Base-by-base conservation (phyloP, 2,113 vertebrate genomes). In the Ammodytes dubius region DNA sequence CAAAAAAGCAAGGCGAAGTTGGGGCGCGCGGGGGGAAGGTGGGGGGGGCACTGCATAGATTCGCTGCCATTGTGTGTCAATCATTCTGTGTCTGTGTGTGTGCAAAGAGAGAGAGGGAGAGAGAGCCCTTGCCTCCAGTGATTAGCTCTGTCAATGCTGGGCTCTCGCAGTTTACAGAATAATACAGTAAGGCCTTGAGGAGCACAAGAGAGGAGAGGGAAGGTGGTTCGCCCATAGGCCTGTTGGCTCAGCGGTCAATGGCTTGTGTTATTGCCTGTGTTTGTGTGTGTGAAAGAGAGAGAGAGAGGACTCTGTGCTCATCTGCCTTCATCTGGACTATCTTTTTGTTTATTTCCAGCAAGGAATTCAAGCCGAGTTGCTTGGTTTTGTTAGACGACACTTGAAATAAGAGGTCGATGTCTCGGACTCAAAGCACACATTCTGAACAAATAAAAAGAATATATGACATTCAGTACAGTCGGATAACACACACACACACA, bases 61-160 rank as follows among this genome's bases (percentile, higher is more conserved):
- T 95, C 87, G 65, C 88, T 89, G 85, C 95, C 93, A 95, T 95
- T 95, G 95, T 95, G 93, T 95, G 95, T 95, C 95, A 95, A 95
- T 95, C 95, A 95, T 92, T 85, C 74, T 86, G 81, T 89, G 83
- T 94, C 64, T 85, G 68, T 90, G 70, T 80, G 45, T 49, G 64
- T 49, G 63, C 12, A 53, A 74, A 58, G 69, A 74, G 71, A 77
- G 66, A 69, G 61, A 76, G 70, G 67, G 81, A 81, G 85, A 77
- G 87, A 81, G 88, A 85, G 88, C 67, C 86, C 87, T 89, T 90
- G 89, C 89, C 91, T 91, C 86, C 89, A 92, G 93, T 95, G 94
- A 95, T 95, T 95, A 95, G 93, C 95, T 95, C 94, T 94, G 93
- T 95, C 91, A 94, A 91, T 93, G 93, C 90, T 89, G 91, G 79